Evolutionary conservation across 2,888 invertebrate species (phyloP).

Genomic region (Hemithea aestivaria): DNA sequence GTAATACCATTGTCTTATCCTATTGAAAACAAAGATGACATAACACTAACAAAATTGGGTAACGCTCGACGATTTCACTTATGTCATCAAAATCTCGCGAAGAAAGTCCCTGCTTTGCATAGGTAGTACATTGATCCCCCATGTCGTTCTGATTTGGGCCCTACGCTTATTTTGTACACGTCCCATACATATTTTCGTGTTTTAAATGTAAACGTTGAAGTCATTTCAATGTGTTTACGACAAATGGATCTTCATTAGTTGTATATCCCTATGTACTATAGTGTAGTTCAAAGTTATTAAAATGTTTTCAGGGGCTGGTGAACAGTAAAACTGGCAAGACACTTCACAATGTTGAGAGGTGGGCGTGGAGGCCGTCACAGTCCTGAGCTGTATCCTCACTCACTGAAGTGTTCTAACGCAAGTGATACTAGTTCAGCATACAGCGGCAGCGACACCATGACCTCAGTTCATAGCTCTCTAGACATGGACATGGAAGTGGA

Average conservation of each 20-base stretch:
- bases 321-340: slow-evolving; percentile 52
- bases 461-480: slow-evolving; percentile 91
- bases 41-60: slow-evolving; percentile 25
- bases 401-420: slow-evolving; percentile 85
- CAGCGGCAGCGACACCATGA: slow-evolving; percentile 97
- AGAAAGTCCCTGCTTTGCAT: slow-evolving; percentile 44
- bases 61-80: slow-evolving; percentile 21
- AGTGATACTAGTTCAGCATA: slow-evolving; percentile 98
- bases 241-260: too few relatives aligned
- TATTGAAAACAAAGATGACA: slow-evolving; percentile 30
- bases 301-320: slow-evolving; percentile 62
- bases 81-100: slow-evolving; percentile 24
- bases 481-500: slow-evolving; percentile 91
- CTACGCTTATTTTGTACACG: slow-evolving; percentile 2
- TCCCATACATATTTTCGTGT: too few relatives aligned
- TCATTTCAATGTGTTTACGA: too few relatives aligned
- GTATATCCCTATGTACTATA: too few relatives aligned
- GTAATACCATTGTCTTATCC: slow-evolving; percentile 34
- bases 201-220: too few relatives aligned
- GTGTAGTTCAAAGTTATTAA: too few relatives aligned
- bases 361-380: slow-evolving; percentile 79
- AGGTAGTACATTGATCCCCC: slow-evolving; percentile 26
- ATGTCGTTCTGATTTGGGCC: too few relatives aligned
- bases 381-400: slow-evolving; percentile 92
- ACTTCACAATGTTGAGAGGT: slow-evolving; percentile 79